phyloP scores from a whole-genome alignment of 2,888 invertebrate species.

The Tipula confusa region DNA sequence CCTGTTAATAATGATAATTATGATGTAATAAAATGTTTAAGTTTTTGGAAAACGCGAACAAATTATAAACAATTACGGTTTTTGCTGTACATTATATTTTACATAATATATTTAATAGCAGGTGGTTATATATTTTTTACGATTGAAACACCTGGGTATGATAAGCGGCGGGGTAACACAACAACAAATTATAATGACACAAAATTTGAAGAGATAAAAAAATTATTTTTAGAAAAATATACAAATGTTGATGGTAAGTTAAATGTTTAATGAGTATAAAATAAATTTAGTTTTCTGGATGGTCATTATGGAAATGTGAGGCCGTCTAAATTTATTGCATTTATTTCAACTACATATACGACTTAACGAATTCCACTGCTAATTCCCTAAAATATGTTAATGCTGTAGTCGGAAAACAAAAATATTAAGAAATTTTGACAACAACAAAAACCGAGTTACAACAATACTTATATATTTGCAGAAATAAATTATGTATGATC shows the following conservation, averaged over 20 bases:
- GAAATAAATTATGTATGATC: too few relatives aligned
- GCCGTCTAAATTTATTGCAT: too few relatives aligned
- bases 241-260: not conserved
- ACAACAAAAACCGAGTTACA: too few relatives aligned
- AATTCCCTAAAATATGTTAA: too few relatives aligned
- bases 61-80: conserved; percentile 40
- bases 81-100: conserved; percentile 57
- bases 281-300: not conserved
- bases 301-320: too few relatives aligned
- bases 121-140: conserved; percentile 65
- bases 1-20: conserved; percentile 32
- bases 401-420: too few relatives aligned
- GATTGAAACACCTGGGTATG: conserved; percentile 57
- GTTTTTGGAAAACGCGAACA: not conserved
- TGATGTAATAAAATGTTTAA: not conserved
- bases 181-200: not conserved
- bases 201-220: not conserved
- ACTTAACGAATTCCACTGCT: too few relatives aligned
- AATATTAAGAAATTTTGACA: too few relatives aligned
- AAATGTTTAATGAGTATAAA: not conserved
- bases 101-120: conserved; percentile 58
- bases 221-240: not conserved
- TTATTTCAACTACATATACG: too few relatives aligned
- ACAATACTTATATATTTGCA: too few relatives aligned
- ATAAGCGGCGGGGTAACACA: not conserved